A percentile compares a stretch with the other conserved stretches of the same genome.
phyloP scores from a whole-genome alignment of 2,888 invertebrate species.

The Zygaena filipendulae region DNA sequence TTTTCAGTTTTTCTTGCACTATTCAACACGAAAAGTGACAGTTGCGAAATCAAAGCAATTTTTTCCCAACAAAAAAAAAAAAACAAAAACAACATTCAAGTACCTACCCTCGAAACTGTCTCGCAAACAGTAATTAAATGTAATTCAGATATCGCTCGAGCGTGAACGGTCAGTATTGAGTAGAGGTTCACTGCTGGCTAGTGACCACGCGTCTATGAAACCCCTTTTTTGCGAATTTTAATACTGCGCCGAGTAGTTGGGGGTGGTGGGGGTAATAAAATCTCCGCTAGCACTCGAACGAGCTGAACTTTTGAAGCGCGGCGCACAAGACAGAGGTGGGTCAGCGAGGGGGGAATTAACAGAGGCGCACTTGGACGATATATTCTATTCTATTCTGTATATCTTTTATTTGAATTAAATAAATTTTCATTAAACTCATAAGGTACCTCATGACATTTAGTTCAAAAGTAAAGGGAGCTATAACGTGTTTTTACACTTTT shows the following conservation, averaged over 20 bases:
- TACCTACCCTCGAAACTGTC: constrained; percentile 43
- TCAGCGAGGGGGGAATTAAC: constrained; percentile 55
- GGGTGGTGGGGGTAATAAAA: constrained; percentile 65
- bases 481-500: too few relatives aligned
- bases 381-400: too few relatives aligned
- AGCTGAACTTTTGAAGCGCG: constrained; percentile 67
- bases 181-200: constrained; percentile 17
- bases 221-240: constrained; percentile 50
- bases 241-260: constrained; percentile 59
- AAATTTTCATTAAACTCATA: too few relatives aligned
- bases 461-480: too few relatives aligned
- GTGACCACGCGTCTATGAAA: constrained; percentile 46
- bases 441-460: too few relatives aligned
- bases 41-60: too few relatives aligned
- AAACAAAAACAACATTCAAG: constrained; percentile 19
- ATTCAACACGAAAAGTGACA: too few relatives aligned
- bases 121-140: constrained; percentile 51
- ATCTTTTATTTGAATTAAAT: too few relatives aligned
- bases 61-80: constrained; percentile 8
- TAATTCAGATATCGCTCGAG: constrained; percentile 52
- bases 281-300: constrained; percentile 66
- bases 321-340: constrained; percentile 63
- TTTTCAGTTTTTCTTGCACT: too few relatives aligned
- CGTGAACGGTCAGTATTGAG: constrained; percentile 54
- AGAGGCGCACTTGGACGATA: constrained; percentile 39